Base-by-base conservation (phyloP, 1,140 invertebrate genomes). In the Heliothis subflexa region DNA sequence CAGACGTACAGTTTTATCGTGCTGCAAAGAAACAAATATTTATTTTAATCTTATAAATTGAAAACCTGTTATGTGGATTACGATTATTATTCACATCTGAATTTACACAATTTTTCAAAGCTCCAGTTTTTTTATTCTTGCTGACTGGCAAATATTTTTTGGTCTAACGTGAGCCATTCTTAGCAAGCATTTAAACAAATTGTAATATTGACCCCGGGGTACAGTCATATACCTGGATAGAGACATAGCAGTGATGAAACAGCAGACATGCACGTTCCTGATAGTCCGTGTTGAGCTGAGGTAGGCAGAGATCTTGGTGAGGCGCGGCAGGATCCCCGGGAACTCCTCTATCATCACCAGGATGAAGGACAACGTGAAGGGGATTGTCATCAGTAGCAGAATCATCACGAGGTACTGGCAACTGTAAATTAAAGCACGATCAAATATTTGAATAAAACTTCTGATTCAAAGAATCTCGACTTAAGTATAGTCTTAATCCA, bases 341-440 rank as follows among this genome's bases (percentile, higher is more conserved):
- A 98, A 98, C 91, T 98, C 97, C 86, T 98, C 98, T 1, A 97
- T 97, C 97, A 98, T 98, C 11, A 98, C 97, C 13, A 98, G 88
- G 10, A 97, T 90, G 52, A 97, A 96, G 4, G 96, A 97, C 0
- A 95, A 91, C 14, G 96, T 95, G 49, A 98, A 93, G 3, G 97
- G 88, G 0, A 97, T 72, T 0, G 97, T 97, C 73, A 97, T 96
- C 10, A 95, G 89, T 0, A 95, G 79, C 13, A 98, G 87, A 50
- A 95, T 95, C 21, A 95, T 88, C 66, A 97, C 89, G 45, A 97
- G 90, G 25, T 94, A 85, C 62, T 90, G 94, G 85, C 96, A 97
- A 70, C 96, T 96, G 85, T 2, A 3, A 75, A 28, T 49, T 5
- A 45, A 57, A 59, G 7, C 1, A 33, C 12, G 18, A 59, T 9